Percentiles rank a stretch among this genome's conserved stretches.
These are phyloP conservation scores for Cyanistes caeruleus DNA, from an alignment of 2,113 vertebrate species.

Conservation along the genomic window DNA sequence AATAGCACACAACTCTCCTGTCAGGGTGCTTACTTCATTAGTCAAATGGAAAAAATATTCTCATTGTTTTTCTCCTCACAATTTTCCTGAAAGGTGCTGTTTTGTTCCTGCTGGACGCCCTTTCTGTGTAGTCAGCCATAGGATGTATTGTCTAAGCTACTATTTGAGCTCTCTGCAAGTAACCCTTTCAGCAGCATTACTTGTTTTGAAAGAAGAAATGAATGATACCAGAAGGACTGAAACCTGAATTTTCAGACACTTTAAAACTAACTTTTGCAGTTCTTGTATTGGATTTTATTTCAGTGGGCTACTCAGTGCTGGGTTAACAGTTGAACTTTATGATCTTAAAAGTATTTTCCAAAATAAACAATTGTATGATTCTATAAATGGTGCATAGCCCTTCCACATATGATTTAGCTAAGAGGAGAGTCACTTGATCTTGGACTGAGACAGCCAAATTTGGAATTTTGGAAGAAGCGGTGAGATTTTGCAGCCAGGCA, in stretches of 20 bases:
- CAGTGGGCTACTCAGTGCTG: background rate
- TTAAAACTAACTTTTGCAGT: background rate
- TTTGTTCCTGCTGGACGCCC: background rate
- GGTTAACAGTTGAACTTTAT: background rate
- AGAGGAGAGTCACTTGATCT: background rate
- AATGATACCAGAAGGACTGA: background rate
- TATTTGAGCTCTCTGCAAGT: background rate
- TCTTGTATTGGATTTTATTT: background rate
- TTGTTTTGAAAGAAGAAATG: background rate
- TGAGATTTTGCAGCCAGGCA: background rate
- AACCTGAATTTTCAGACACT: background rate
- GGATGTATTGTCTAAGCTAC: background rate
- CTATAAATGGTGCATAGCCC: background rate
- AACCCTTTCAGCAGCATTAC: background rate
- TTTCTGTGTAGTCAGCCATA: background rate
- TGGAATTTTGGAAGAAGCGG: background rate
- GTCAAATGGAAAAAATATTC: background rate
- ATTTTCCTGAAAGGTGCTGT: background rate
- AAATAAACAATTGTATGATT: background rate
- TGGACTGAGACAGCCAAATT: background rate
- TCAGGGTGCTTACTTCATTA: slow-evolving; percentile 41
- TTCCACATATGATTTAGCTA: background rate
- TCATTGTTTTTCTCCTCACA: background rate
- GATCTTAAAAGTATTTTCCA: background rate
- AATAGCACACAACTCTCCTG: background rate